phyloP scores from a whole-genome alignment of 2,797 vertebrate genomes.

The Phylloscopus collybita region DNA sequence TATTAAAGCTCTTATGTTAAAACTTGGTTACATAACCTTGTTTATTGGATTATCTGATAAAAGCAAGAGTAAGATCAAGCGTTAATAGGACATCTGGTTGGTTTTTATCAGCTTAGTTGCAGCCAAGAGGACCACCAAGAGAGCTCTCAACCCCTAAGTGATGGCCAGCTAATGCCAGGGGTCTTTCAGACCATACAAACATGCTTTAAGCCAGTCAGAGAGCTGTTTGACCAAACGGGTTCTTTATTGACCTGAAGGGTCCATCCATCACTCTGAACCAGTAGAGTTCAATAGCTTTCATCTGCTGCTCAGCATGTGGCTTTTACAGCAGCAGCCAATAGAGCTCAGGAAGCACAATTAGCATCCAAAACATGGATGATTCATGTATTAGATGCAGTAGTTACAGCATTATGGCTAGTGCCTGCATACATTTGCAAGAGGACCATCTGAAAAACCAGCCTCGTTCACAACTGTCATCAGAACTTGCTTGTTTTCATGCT shows the following conservation, averaged over 20 bases:
- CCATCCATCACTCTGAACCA: constrained; percentile 30
- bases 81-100: constrained; percentile 52
- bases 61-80: constrained; percentile 22
- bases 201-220: neutral
- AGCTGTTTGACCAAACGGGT: neutral
- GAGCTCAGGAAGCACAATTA: constrained; percentile 23
- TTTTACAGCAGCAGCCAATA: constrained; percentile 1
- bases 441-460: constrained; percentile 2
- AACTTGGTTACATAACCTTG: constrained; percentile 56
- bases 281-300: constrained; percentile 44
- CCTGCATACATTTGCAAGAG: constrained; percentile 3
- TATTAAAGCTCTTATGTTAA: constrained; percentile 56
- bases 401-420: constrained; percentile 6
- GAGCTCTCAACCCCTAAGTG: neutral
- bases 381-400: constrained; percentile 20
- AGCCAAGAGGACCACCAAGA: constrained; percentile 37
- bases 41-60: constrained; percentile 49
- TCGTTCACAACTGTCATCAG: constrained; percentile 38
- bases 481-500: constrained; percentile 39
- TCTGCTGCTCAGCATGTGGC: neutral
- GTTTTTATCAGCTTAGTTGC: constrained; percentile 48
- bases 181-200: neutral
- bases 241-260: constrained; percentile 42
- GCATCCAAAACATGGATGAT: neutral
- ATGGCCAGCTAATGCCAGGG: constrained; percentile 10